These are phyloP conservation scores for Hirudinaria manillensis DNA, from an alignment of 2,888 invertebrate species.

Conservation along the genomic window DNA sequence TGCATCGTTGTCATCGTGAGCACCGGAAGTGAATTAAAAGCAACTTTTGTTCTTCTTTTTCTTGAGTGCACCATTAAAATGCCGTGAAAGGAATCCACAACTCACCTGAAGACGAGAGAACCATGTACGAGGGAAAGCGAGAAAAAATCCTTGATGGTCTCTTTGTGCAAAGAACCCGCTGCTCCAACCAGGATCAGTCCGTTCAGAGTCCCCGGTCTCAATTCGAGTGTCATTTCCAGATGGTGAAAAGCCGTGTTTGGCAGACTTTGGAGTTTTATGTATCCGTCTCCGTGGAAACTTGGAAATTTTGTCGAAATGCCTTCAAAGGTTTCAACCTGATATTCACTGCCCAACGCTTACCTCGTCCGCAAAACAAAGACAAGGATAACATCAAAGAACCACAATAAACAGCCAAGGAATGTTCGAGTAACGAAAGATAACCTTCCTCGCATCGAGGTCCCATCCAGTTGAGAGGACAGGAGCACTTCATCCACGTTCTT, in stretches of 20 bases:
- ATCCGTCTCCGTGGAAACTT: constrained; percentile 28
- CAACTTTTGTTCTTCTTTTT: too few species aligned
- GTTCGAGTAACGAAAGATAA: background rate
- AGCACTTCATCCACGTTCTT: background rate
- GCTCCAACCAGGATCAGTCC: constrained; percentile 29
- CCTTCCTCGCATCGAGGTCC: constrained; percentile 22
- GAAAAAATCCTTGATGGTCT: constrained; percentile 25
- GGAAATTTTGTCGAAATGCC: constrained; percentile 11
- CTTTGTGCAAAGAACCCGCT: background rate
- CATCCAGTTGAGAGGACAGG: constrained; percentile 1
- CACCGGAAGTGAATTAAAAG: too few species aligned
- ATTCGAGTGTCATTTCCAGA: background rate
- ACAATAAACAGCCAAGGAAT: too few species aligned
- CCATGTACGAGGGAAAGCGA: constrained; percentile 23
- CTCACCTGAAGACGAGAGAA: constrained; percentile 22
- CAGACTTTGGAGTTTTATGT: constrained; percentile 18
- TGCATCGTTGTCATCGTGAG: too few species aligned
- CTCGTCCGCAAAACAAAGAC: too few species aligned
- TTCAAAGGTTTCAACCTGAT: background rate
- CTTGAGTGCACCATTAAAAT: too few species aligned
- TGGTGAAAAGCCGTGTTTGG: constrained; percentile 25
- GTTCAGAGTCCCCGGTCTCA: constrained; percentile 24
- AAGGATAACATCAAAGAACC: too few species aligned
- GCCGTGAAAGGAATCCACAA: background rate
- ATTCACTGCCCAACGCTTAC: too few species aligned